Conservation (phyloP, 1,140 invertebrate species). For the Proales similis region DNA sequence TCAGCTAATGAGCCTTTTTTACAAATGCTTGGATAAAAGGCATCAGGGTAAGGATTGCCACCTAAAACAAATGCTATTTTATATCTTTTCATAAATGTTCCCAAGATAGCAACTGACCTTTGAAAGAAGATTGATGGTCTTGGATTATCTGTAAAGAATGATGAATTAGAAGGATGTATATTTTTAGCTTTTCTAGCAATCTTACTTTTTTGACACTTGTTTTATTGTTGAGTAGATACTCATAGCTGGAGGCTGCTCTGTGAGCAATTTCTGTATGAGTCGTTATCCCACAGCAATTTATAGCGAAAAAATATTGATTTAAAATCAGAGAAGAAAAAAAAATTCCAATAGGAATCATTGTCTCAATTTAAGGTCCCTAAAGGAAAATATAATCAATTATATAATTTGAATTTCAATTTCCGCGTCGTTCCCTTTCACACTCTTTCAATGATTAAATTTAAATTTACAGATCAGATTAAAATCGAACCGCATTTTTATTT, state of each 20-base stretch:
- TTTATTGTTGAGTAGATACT: slow-evolving; percentile 10
- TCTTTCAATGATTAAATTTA: no score
- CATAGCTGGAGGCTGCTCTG: slow-evolving; percentile 34
- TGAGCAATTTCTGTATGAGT: slow-evolving; percentile 42
- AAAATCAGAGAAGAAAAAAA: no score
- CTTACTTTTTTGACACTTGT: slow-evolving; percentile 38
- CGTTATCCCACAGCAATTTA: slow-evolving; percentile 39
- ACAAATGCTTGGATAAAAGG: slow-evolving; percentile 45
- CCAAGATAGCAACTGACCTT: slow-evolving; percentile 31
- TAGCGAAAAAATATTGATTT: no score
- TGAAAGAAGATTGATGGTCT: slow-evolving; percentile 48
- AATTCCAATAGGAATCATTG: no score
- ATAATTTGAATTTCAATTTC: no score
- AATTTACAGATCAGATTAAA: no score
- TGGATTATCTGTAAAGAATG: slow-evolving; percentile 42
- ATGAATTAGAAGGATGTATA: not conserved
- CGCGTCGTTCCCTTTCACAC: no score
- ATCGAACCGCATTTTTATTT: no score
- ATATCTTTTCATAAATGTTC: not conserved
- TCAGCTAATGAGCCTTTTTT: slow-evolving; percentile 41
- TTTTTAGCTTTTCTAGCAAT: not conserved
- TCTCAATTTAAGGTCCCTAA: no score
- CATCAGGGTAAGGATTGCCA: slow-evolving; percentile 48
- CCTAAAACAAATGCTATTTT: slow-evolving; percentile 37
- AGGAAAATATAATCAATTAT: no score